Base-by-base conservation (phyloP, 2,113 vertebrate genomes). In the Paracanthobrama guichenoti region DNA sequence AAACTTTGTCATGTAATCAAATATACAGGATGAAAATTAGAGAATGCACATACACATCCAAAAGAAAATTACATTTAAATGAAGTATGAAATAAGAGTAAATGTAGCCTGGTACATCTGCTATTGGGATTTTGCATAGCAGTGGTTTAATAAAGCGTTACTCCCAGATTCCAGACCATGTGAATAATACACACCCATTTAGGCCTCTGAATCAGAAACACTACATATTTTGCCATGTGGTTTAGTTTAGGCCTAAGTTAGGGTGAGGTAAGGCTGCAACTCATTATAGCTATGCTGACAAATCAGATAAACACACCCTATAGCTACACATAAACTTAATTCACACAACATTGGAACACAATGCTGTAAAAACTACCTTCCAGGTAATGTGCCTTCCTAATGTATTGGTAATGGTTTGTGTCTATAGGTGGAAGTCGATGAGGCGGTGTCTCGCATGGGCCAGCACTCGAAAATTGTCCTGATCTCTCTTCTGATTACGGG, bases 401-500 rank as follows among this genome's bases (percentile, higher is more conserved):
- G 1, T 53, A 20, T 85, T 16, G 22, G 6, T 22, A 39, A 5
- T 12, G 35, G 11, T 79, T 7, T 82, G 16, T 81, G 13, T 82
- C 6, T 85, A 22, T 22, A 95, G 94, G 88, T 93, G 55, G 87
- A 90, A 2, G 78, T 95, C 60, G 79, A 88, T 74, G 87, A 92
- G 53, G 94, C 92, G 0, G 76, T 76, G 31, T 88, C 91, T 84
- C 87, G 72, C 2, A 91, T 89, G 89, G 88, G 92, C 86, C 94
- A 91, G 81, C 90, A 91, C n/a, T 94, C 96, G 3, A 95, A 94
- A 88, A 91, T 94, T 87, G 97, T 96, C 0, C 90, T 98, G 90
- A 96, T 97, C 2, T 95, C 96, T 7, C n/a, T 99, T 91, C 93
- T 99, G 59, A 94, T 96, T 12, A 87, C 94, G 0, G 98, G 98